Percentiles rank a stretch among this genome's conserved stretches.
Evolutionary conservation across 1,140 invertebrate genomes (phyloP).

Genomic region (Xylocopa sonorina): DNA sequence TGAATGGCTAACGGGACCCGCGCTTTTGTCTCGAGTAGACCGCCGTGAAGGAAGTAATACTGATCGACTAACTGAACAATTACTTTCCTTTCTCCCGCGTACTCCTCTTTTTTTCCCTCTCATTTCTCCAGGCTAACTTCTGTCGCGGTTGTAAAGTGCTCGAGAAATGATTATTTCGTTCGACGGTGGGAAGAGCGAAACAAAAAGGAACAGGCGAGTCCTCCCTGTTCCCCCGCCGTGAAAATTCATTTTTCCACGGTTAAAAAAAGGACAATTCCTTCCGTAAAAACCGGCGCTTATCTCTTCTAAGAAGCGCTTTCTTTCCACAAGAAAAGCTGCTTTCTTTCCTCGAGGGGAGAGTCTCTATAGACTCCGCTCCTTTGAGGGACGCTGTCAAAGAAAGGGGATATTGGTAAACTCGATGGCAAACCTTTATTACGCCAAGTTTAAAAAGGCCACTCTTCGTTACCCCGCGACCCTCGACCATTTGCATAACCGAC

Average conservation of each 20-base stretch:
- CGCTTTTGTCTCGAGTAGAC: not conserved
- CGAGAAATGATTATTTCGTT: too few relatives aligned
- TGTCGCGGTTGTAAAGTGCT: not conserved
- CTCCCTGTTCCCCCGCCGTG: too few relatives aligned
- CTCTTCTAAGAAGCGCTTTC: conserved; percentile 4
- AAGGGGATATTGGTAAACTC: conserved; percentile 48
- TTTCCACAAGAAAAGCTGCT: conserved; percentile 4
- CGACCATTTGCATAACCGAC: conserved; percentile 21
- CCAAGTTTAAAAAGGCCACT: conserved; percentile 40
- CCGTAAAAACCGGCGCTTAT: not conserved
- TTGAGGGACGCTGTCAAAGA: conserved; percentile 31
- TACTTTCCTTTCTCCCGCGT: not conserved
- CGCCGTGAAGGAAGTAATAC: not conserved
- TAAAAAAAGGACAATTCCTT: not conserved
- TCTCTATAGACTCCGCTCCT: conserved; percentile 21
- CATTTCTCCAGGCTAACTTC: not conserved
- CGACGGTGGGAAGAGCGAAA: too few relatives aligned
- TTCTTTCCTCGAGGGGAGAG: conserved; percentile 1
- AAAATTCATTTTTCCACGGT: not conserved
- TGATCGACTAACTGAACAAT: conserved; percentile 16
- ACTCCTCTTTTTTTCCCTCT: not conserved
- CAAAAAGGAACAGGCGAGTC: too few relatives aligned
- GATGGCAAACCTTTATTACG: conserved; percentile 44
- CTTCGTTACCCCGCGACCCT: not conserved
- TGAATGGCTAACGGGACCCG: conserved; percentile 6